A percentile compares a stretch with the other conserved stretches of the same genome.
These are phyloP conservation scores for Brachionus manjavacas DNA, from an alignment of 1,140 invertebrate genomes.

Conservation along the genomic window DNA sequence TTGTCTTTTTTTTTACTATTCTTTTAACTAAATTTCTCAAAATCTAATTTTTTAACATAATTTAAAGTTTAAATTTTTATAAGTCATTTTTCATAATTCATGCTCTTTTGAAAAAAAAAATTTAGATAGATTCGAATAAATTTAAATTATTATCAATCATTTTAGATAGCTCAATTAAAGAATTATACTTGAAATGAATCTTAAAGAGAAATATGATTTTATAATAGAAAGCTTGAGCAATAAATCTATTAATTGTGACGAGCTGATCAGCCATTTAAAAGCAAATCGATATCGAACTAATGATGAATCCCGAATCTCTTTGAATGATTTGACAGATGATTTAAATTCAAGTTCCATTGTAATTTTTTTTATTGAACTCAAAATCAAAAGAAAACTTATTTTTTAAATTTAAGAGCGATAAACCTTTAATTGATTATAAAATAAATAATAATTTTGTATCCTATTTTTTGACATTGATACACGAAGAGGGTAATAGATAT, in stretches of 20 bases:
- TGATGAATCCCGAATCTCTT: not conserved
- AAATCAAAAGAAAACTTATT: not conserved
- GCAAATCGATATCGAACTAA: not conserved
- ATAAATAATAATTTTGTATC: slow-evolving; percentile 35
- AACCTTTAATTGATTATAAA: not conserved
- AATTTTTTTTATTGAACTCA: not conserved
- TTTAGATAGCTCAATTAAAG: too few relatives aligned
- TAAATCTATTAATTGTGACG: not conserved
- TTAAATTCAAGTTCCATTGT: not conserved
- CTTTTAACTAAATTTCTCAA: too few relatives aligned
- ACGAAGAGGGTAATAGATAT: slow-evolving; percentile 35
- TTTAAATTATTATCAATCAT: too few relatives aligned
- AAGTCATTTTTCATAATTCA: not conserved
- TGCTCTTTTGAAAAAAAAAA: not conserved
- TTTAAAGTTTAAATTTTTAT: not conserved
- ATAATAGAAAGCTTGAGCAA: not conserved
- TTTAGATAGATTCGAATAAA: too few relatives aligned
- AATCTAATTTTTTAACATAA: not conserved
- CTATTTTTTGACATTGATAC: slow-evolving; percentile 22
- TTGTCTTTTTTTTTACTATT: too few relatives aligned
- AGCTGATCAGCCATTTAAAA: slow-evolving; percentile 3
- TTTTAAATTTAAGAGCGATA: not conserved
- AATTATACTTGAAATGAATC: not conserved
- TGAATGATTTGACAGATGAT: slow-evolving; percentile 7
- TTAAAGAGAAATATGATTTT: slow-evolving; percentile 15